These are phyloP conservation scores for Bryconaethiops microstoma DNA, from an alignment of 2,797 vertebrate genomes.

Conservation along the genomic window DNA sequence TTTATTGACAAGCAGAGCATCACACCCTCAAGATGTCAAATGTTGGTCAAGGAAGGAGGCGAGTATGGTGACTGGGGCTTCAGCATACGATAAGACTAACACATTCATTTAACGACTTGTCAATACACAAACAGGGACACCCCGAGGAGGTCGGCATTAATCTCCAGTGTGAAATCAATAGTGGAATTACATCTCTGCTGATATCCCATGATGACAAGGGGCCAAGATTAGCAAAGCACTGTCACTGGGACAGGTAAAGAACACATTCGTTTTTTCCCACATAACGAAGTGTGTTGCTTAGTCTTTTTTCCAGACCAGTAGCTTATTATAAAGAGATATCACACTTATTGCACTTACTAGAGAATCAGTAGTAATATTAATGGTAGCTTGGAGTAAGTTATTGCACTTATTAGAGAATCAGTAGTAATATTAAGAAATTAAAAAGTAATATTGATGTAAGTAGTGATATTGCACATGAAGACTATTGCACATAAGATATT, in stretches of 20 bases:
- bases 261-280: neutral
- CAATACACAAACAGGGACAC: conserved; percentile 53
- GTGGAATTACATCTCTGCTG: conserved; percentile 45
- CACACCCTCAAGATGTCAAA: neutral
- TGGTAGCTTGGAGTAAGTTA: too few relatives aligned
- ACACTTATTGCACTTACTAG: too few relatives aligned
- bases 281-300: neutral
- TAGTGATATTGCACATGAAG: too few relatives aligned
- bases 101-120: conserved; percentile 49
- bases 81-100: conserved; percentile 48
- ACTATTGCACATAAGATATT: too few relatives aligned
- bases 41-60: neutral
- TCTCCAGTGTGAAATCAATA: conserved; percentile 54
- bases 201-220: conserved; percentile 29
- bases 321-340: neutral
- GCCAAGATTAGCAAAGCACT: conserved; percentile 21
- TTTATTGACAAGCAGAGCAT: conserved; percentile 30
- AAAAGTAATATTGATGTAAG: too few relatives aligned
- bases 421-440: too few relatives aligned
- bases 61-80: conserved; percentile 4
- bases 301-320: neutral
- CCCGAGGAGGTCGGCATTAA: conserved; percentile 49
- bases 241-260: conserved; percentile 1
- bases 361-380: too few relatives aligned
- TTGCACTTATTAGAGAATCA: too few relatives aligned